Base-by-base conservation (phyloP, 1,140 invertebrate genomes). In the Aphaenogaster floridana region DNA sequence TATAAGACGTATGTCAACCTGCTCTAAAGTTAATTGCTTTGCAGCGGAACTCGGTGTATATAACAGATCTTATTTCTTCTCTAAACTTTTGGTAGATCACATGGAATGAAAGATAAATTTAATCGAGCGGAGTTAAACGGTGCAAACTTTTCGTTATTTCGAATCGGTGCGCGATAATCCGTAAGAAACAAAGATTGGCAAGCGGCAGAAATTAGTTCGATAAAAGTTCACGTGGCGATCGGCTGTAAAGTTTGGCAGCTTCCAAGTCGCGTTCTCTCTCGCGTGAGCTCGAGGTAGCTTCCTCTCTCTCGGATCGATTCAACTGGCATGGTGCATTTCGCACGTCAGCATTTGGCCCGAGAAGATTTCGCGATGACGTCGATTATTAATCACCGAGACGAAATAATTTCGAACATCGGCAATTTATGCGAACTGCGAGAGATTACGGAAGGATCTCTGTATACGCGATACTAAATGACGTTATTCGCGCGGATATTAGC, bases 171-270 rank as follows among this genome's bases (percentile, higher is more conserved):
- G 6, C 36, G 9, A 54, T 81, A 81, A 81, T 81, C 78, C 36
- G 5, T 39, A 39, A n/a, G 28, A 42, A 81, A 71, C 3, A 7
- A 54, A 69, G 48, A 54, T 69, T 69, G 48, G 57, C 39, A 69
- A 78, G 42, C 21, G 21, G 0, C 28, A 48, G 21, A 80, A 69
- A 39, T 69, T 68, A 80, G 5, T 68, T 36, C 42, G 17, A 66
- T 79, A 79, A 61, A 50, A 15, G 42, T 79, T 48, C 34, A 13
- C 34, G 28, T 21, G 15, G 21, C 3, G 28, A n/a, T 54, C 39
- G 64, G 13, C 50, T 52, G 34, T 69, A 54, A 71, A 81, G 64
- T 74, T 81, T 74, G 80, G 54, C 80, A 59, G 17, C 52, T 39
- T 28, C 7, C 48, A 48, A 34, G 28, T 57, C 36, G 13, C 34